These are phyloP conservation scores for Bombus cullumanus DNA, from an alignment of 1,140 invertebrate species.

Conservation along the genomic window DNA sequence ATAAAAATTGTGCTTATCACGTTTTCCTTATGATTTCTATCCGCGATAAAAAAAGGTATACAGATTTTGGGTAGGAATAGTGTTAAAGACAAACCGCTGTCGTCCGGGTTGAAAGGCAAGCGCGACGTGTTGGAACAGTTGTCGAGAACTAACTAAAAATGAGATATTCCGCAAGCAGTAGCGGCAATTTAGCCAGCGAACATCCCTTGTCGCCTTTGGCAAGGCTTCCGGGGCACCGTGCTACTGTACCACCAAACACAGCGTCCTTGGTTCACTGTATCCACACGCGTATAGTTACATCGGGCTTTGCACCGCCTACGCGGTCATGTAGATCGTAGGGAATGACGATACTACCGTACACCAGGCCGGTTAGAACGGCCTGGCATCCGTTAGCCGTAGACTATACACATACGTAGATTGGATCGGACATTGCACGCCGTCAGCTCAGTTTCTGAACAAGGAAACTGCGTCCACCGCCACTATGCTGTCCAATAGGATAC, in stretches of 20 bases:
- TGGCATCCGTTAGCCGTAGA: conserved; percentile 59
- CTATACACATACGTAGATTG: conserved; percentile 71
- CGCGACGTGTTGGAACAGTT: not conserved
- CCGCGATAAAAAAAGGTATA: too few relatives aligned
- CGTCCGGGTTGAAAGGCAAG: not conserved
- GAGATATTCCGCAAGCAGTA: conserved; percentile 48
- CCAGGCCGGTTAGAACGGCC: conserved; percentile 40
- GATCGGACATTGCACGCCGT: conserved; percentile 71
- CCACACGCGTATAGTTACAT: conserved; percentile 67
- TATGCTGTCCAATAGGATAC: conserved; percentile 64
- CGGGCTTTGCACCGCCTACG: conserved; percentile 61
- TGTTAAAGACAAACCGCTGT: too few relatives aligned
- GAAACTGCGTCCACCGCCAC: conserved; percentile 62
- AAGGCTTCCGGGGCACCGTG: conserved; percentile 38
- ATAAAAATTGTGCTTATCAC: too few relatives aligned
- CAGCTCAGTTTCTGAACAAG: conserved; percentile 74
- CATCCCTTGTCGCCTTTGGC: conserved; percentile 70
- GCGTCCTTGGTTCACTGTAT: conserved; percentile 62
- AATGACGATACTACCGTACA: conserved; percentile 55
- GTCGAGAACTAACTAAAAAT: conserved; percentile 23
- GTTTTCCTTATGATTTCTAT: too few relatives aligned
- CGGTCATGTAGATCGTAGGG: conserved; percentile 58
- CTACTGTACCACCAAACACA: conserved; percentile 46
- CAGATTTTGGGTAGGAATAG: too few relatives aligned
- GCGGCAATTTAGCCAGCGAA: conserved; percentile 57